phyloP scores from a whole-genome alignment of 1,140 invertebrate genomes.

The Drosophila pectinifera region DNA sequence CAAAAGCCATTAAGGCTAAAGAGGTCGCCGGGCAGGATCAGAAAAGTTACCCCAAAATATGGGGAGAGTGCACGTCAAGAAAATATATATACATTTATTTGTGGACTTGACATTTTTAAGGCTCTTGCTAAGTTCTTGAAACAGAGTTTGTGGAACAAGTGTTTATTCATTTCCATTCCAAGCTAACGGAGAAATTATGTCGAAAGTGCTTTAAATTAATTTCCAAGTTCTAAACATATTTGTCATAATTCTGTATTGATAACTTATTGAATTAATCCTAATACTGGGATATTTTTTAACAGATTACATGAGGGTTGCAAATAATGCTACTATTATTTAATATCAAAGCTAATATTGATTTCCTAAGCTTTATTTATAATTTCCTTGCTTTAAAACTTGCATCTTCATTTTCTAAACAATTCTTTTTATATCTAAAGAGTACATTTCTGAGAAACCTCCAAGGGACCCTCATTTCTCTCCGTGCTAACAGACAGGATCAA shows the following conservation, averaged over 20 bases:
- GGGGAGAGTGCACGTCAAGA: not conserved
- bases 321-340: too few species aligned
- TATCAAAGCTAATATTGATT: too few species aligned
- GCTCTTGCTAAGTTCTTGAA: not conserved
- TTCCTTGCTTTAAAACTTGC: not conserved
- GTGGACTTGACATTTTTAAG: not conserved
- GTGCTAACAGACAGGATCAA: slow-evolving; percentile 6
- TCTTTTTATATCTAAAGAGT: not conserved
- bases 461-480: not conserved
- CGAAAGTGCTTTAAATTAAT: too few species aligned
- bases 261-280: too few species aligned
- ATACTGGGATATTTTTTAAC: too few species aligned
- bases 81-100: not conserved
- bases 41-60: slow-evolving; percentile 5
- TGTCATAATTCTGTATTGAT: too few species aligned
- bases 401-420: not conserved
- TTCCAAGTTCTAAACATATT: too few species aligned
- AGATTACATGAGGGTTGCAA: too few species aligned
- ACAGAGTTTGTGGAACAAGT: not conserved
- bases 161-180: not conserved
- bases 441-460: not conserved
- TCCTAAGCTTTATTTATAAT: not conserved
- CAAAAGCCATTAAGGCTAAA: slow-evolving; percentile 48
- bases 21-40: slow-evolving; percentile 13
- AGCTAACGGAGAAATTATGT: too few species aligned